phyloP scores from a whole-genome alignment of 2,113 vertebrate genomes.

The Acinonyx jubatus region DNA sequence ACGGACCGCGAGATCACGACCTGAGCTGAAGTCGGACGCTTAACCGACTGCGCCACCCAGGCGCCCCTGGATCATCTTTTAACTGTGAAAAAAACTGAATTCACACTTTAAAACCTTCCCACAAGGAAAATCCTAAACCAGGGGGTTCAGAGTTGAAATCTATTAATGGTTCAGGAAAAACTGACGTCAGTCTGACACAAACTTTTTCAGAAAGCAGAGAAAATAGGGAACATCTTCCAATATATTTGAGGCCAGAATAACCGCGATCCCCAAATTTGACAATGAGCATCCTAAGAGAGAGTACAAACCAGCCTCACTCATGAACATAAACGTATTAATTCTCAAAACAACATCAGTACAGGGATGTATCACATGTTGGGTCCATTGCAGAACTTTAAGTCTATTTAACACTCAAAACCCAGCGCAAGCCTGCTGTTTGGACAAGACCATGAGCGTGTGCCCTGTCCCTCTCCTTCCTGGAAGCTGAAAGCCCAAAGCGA shows the following conservation, averaged over 20 bases:
- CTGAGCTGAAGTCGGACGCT: no score
- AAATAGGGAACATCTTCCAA: neutral
- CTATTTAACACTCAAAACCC: neutral
- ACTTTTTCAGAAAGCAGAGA: neutral
- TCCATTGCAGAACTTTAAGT: neutral
- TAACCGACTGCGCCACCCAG: no score
- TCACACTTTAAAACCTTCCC: neutral
- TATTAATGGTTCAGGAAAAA: neutral
- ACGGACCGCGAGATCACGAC: no score
- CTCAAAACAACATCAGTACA: neutral
- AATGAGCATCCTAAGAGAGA: no score
- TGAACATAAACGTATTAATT: neutral
- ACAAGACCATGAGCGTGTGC: rapidly evolving
- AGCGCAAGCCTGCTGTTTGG: rapidly evolving
- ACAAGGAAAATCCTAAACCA: neutral
- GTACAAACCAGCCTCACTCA: neutral
- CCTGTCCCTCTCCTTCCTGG: neutral
- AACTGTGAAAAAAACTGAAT: neutral
- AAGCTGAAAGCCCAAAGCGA: rapidly evolving
- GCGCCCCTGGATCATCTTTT: neutral
- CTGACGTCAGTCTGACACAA: neutral
- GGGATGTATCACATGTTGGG: rapidly evolving
- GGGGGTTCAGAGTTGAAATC: neutral
- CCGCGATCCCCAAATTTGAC: neutral
- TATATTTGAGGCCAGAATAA: neutral